A percentile compares a stretch with the other conserved stretches of the same genome.
Evolutionary conservation across 2,888 invertebrate genomes (phyloP).

Genomic region (Ophioninae sp.): DNA sequence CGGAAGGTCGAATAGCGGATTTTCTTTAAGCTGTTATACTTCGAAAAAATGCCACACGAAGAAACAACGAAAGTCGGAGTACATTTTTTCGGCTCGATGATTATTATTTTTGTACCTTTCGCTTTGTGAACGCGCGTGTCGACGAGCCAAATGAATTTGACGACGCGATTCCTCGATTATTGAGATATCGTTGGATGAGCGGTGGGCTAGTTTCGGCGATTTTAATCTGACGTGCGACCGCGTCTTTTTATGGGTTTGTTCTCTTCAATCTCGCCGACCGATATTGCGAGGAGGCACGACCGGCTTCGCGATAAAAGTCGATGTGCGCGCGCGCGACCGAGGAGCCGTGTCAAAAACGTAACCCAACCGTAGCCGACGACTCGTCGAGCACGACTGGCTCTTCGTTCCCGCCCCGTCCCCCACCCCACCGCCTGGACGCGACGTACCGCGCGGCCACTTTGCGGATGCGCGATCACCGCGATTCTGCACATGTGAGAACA

Average conservation of each 20-base stretch:
- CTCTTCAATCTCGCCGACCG: not conserved
- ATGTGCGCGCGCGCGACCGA: slow-evolving; percentile 18
- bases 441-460: slow-evolving; percentile 18
- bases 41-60: not conserved
- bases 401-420: not conserved
- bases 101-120: not conserved
- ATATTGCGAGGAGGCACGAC: slow-evolving; percentile 10
- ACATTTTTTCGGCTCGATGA: not conserved
- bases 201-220: not conserved
- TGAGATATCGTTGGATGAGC: not conserved
- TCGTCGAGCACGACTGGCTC: slow-evolving; percentile 47
- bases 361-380: slow-evolving; percentile 51
- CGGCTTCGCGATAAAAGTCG: slow-evolving; percentile 47
- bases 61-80: not conserved
- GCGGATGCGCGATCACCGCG: not conserved
- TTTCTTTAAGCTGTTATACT: not conserved
- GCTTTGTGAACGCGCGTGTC: not conserved
- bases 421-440: not conserved
- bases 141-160: not conserved
- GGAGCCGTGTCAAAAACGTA: slow-evolving; percentile 2
- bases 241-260: not conserved
- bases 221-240: not conserved
- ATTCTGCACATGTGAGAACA: not conserved
- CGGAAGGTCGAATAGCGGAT: not conserved
- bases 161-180: slow-evolving; percentile 6